These are phyloP conservation scores for Diplazon laetatorius DNA, from an alignment of 2,888 invertebrate species.

Conservation along the genomic window DNA sequence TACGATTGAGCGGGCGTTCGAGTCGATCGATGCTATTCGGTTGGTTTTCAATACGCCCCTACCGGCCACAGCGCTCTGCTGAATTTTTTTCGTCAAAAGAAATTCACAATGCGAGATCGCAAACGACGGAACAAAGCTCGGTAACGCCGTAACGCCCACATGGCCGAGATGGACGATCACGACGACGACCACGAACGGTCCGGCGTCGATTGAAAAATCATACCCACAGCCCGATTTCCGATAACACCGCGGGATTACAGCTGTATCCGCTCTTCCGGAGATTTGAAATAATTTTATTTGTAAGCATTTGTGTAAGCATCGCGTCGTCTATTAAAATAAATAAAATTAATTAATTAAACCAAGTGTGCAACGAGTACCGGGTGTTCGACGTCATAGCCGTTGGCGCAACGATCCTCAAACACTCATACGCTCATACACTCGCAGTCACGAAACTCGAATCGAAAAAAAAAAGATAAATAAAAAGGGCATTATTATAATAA, in stretches of 20 bases:
- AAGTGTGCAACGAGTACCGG: not conserved
- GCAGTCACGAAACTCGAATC: too few species aligned
- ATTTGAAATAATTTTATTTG: too few species aligned
- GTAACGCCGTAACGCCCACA: constrained; percentile 52
- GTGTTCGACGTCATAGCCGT: not conserved
- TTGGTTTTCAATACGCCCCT: constrained; percentile 57
- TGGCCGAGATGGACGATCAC: constrained; percentile 31
- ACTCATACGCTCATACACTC: not conserved
- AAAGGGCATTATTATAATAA: constrained; percentile 7
- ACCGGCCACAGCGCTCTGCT: constrained; percentile 18
- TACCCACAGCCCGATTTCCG: constrained; percentile 31
- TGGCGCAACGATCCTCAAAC: not conserved
- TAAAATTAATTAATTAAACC: too few species aligned
- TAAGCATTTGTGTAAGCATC: too few species aligned
- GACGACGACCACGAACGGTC: too few species aligned
- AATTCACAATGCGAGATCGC: constrained; percentile 19
- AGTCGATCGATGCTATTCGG: constrained; percentile 50
- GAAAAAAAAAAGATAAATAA: not conserved
- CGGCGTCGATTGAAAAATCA: constrained; percentile 51
- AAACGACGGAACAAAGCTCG: constrained; percentile 36
- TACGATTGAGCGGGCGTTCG: constrained; percentile 21
- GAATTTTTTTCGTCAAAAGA: constrained; percentile 34
- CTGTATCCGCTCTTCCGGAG: too few species aligned
- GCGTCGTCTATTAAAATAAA: too few species aligned
- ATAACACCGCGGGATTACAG: constrained; percentile 32